Evolutionary conservation across 1,140 invertebrate genomes (phyloP).

Genomic region (Zaprionus nigranus): DNA sequence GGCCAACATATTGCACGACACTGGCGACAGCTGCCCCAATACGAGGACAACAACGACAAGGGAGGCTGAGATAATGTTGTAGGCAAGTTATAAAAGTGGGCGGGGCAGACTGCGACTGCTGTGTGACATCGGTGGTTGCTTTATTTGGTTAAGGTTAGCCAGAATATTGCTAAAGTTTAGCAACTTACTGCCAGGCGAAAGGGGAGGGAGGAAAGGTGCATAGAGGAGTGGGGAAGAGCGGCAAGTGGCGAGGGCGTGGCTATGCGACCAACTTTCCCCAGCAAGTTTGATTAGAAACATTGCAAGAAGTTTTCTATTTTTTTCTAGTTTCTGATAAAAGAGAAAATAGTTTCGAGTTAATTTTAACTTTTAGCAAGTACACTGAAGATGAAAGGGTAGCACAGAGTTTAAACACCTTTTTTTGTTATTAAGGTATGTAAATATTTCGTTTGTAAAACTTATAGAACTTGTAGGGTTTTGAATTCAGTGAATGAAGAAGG

Average conservation of each 20-base stretch:
- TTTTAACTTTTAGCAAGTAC: not conserved
- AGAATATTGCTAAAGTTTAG: constrained; percentile 54
- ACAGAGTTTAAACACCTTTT: not conserved
- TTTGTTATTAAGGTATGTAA: too few relatives aligned
- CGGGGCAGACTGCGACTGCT: constrained; percentile 10
- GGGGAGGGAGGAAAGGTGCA: not conserved
- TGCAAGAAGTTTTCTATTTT: not conserved
- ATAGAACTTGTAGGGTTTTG: too few relatives aligned
- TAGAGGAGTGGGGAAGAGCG: not conserved
- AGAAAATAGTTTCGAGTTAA: constrained; percentile 2
- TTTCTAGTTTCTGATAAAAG: not conserved
- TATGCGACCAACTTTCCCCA: not conserved
- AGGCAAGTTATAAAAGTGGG: not conserved
- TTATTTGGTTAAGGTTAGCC: constrained; percentile 54
- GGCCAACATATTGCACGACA: constrained; percentile 30
- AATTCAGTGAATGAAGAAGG: too few relatives aligned
- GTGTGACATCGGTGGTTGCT: constrained; percentile 53
- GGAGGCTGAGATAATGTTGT: constrained; percentile 24
- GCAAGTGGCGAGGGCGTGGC: not conserved
- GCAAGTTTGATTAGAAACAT: not conserved
- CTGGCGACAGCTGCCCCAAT: constrained; percentile 50
- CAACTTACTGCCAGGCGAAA: not conserved
- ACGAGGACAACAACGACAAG: constrained; percentile 7
- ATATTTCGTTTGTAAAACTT: too few relatives aligned
- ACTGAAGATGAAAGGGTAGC: not conserved